These are phyloP conservation scores for Oreochromis niloticus DNA, from an alignment of 2,113 vertebrate species.

Conservation along the genomic window DNA sequence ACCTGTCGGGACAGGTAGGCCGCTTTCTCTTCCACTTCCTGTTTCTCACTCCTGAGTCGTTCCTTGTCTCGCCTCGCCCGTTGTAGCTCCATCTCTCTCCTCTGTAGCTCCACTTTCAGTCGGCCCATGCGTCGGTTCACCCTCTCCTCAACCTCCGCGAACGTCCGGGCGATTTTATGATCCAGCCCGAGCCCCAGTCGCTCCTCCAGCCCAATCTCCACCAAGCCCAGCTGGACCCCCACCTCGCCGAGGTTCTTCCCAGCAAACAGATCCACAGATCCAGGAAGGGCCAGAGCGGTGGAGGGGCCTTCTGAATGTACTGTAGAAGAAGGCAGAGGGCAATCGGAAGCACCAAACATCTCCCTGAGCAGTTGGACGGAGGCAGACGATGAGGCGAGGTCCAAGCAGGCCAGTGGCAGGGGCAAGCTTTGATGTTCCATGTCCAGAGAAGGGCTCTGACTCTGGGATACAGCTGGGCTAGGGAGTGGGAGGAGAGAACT, in stretches of 20 bases:
- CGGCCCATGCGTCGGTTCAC: constrained; percentile 36
- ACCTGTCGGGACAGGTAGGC: constrained; percentile 57
- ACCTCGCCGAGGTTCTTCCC: not conserved
- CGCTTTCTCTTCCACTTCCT: constrained; percentile 56
- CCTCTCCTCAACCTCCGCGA: constrained; percentile 59
- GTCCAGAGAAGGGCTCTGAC: not conserved
- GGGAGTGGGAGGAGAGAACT: constrained; percentile 29
- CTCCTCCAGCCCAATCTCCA: constrained; percentile 46
- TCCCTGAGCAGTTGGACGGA: constrained; percentile 30
- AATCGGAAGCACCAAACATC: not conserved
- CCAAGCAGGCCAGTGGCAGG: constrained; percentile 45
- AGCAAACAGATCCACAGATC: not conserved
- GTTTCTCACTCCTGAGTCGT: constrained; percentile 52
- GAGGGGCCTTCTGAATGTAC: not conserved
- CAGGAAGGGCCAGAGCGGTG: constrained; percentile 6
- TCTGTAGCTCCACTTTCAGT: constrained; percentile 52
- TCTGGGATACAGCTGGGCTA: not conserved
- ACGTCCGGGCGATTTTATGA: not conserved
- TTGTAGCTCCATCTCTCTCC: constrained; percentile 54
- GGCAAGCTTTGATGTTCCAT: not conserved
- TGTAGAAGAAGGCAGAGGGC: fast-evolving
- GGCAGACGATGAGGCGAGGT: constrained; percentile 41
- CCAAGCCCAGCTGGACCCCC: constrained; percentile 14
- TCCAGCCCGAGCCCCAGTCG: constrained; percentile 33
- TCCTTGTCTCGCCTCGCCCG: constrained; percentile 17